Evolutionary conservation across 2,797 vertebrate genomes (phyloP).

Genomic region (Eospalax fontanierii): DNA sequence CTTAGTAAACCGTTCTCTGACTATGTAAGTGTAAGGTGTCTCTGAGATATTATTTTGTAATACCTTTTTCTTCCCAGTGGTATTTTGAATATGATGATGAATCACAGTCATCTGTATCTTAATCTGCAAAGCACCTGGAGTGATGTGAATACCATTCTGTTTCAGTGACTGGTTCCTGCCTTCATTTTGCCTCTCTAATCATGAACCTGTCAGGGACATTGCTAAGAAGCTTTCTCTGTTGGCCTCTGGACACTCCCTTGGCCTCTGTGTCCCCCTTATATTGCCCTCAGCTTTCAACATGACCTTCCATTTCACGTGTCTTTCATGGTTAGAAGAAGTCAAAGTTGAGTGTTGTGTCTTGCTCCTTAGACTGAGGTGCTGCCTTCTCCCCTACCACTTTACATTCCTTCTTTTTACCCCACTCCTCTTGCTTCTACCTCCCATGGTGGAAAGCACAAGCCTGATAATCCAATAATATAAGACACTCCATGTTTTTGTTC

Average conservation of each 20-base stretch:
- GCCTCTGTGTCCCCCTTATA: neutral
- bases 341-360: neutral
- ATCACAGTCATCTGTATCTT: neutral
- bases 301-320: neutral
- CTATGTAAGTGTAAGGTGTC: neutral
- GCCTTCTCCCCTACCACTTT: neutral
- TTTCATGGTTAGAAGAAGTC: neutral
- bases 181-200: neutral
- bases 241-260: neutral
- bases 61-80: neutral
- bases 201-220: neutral
- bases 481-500: neutral
- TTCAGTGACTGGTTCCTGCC: neutral
- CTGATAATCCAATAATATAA: neutral
- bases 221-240: conserved; percentile 8
- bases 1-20: too few species aligned
- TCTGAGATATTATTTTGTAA: neutral
- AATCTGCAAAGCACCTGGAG: neutral
- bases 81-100: neutral
- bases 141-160: neutral
- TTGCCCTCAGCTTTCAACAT: neutral
- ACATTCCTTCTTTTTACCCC: neutral
- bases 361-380: neutral
- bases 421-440: neutral
- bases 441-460: neutral